These are phyloP conservation scores for Lydus trimaculatus DNA, from an alignment of 2,888 invertebrate genomes.

Conservation along the genomic window DNA sequence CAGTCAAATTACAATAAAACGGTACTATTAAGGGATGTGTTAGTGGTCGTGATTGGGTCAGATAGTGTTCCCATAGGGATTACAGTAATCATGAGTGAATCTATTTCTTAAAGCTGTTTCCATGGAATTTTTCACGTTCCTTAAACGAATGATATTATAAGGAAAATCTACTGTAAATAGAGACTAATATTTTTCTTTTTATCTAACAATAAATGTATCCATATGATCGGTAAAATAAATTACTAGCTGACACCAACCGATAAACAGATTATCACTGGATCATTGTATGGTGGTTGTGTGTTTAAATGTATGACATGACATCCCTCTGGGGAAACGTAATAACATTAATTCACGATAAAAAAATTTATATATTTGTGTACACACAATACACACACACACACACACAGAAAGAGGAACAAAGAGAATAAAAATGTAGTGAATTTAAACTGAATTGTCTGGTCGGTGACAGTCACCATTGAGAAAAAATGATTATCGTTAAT, in stretches of 20 bases:
- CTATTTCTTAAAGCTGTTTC: not conserved
- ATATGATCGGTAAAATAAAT: conserved; percentile 27
- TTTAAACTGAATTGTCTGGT: not conserved
- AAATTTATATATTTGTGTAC: not conserved
- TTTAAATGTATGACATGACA: not conserved
- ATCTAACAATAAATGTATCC: conserved; percentile 17
- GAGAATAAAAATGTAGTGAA: not conserved
- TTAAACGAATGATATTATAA: too few relatives aligned
- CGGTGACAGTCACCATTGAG: not conserved
- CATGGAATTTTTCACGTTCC: too few relatives aligned
- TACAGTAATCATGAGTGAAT: not conserved
- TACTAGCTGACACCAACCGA: conserved; percentile 26
- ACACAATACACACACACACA: not conserved
- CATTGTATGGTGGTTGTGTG: not conserved
- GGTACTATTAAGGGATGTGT: not conserved
- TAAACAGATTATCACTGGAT: conserved; percentile 35
- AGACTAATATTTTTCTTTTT: too few relatives aligned
- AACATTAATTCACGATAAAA: not conserved
- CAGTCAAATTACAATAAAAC: not conserved
- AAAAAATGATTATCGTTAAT: not conserved
- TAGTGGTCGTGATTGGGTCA: conserved; percentile 4
- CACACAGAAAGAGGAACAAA: not conserved
- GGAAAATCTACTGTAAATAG: not conserved
- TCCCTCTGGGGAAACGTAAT: not conserved
- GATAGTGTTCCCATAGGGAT: not conserved